Conservation (phyloP, 2,113 vertebrate genomes). For the Tympanuchus pallidicinctus region DNA sequence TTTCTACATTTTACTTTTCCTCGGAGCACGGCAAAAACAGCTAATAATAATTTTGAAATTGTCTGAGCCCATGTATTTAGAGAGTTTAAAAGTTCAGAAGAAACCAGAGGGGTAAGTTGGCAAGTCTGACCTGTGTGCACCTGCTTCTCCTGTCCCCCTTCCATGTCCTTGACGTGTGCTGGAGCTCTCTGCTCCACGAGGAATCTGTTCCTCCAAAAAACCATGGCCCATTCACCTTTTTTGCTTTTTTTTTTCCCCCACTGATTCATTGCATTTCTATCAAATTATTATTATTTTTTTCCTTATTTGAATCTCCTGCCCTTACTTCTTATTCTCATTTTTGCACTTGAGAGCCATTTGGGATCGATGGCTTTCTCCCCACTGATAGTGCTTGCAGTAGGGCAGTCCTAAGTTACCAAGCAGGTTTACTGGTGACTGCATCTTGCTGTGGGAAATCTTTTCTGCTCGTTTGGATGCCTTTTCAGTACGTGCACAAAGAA, state of each 20-base stretch:
- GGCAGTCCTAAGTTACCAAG: background rate
- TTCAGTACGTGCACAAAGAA: background rate
- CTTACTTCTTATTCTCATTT: background rate
- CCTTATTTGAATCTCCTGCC: background rate
- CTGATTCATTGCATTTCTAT: background rate
- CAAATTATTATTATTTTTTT: background rate
- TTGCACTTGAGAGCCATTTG: background rate
- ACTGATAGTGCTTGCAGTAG: background rate
- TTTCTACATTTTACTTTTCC: conserved; percentile 35
- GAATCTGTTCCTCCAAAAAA: background rate
- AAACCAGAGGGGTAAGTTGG: background rate
- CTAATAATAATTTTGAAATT: background rate
- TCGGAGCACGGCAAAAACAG: background rate
- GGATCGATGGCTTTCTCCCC: background rate
- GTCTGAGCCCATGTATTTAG: background rate
- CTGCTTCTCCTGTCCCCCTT: background rate
- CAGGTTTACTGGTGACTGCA: background rate
- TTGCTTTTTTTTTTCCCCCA: background rate
- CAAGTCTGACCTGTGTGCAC: background rate
- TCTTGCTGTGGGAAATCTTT: background rate
- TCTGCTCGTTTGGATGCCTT: background rate
- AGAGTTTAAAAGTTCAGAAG: conserved; percentile 54
- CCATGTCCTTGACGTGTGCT: background rate
- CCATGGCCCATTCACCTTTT: background rate
- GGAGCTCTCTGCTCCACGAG: background rate